phyloP scores from a whole-genome alignment of 1,140 invertebrate species.

The Eurosta solidaginis region DNA sequence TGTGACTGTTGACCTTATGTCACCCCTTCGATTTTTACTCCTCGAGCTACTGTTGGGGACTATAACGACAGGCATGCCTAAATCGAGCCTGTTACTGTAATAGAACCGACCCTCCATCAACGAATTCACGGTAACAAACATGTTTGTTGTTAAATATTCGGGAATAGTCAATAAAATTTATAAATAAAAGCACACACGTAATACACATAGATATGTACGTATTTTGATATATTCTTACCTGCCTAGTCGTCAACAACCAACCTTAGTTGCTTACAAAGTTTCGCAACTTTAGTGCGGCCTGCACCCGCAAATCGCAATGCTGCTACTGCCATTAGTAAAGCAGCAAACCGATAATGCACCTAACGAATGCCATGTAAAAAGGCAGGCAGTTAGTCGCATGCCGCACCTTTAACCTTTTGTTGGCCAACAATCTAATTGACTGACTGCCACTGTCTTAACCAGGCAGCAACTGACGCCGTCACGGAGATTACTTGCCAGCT shows the following conservation, averaged over 20 bases:
- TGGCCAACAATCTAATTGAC: slow-evolving; percentile 26
- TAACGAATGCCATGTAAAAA: neutral
- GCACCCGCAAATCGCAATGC: slow-evolving; percentile 13
- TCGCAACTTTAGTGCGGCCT: neutral
- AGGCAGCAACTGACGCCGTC: slow-evolving; percentile 17
- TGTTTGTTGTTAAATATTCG: no score
- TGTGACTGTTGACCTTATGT: no score
- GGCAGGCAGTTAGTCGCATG: slow-evolving; percentile 22
- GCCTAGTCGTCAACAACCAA: neutral
- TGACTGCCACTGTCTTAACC: slow-evolving; percentile 24
- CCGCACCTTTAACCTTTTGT: slow-evolving; percentile 28
- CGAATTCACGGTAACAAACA: no score
- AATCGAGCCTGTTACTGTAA: no score
- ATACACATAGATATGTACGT: neutral
- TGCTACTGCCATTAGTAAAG: neutral
- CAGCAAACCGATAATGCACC: neutral
- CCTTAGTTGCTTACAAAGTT: neutral
- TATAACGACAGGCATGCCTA: no score
- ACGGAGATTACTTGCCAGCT: slow-evolving; percentile 12
- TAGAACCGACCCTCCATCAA: no score
- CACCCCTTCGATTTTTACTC: no score
- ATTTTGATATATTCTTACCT: neutral
- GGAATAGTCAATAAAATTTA: no score
- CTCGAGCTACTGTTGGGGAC: no score
- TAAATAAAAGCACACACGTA: neutral